Percentiles rank a stretch among this genome's conserved stretches.
phyloP scores from a whole-genome alignment of 2,888 invertebrate species.

The Trichogramma evanescens region DNA sequence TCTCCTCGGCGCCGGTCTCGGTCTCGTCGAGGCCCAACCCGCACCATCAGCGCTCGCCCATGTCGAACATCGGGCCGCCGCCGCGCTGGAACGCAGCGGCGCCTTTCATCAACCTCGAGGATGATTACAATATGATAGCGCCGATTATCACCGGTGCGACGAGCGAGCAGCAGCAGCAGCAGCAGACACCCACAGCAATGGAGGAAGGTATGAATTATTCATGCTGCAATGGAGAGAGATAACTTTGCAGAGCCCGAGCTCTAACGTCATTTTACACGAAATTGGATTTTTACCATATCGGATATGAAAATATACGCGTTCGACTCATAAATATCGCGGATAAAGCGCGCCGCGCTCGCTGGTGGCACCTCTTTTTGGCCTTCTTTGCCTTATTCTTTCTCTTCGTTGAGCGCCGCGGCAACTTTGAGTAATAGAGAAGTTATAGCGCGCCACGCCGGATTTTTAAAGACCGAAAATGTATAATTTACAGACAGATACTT shows the following conservation, averaged over 20 bases:
- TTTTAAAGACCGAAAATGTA: neutral
- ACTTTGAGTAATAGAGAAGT: conserved; percentile 14
- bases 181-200: conserved; percentile 35
- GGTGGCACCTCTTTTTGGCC: too few species aligned
- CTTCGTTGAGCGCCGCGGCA: neutral
- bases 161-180: conserved; percentile 31
- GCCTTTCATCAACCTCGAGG: conserved; percentile 82
- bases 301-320: conserved; percentile 17
- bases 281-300: conserved; percentile 17
- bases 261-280: conserved; percentile 11
- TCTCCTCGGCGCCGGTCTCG: conserved; percentile 59
- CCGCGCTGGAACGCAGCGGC: conserved; percentile 76
- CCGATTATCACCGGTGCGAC: conserved; percentile 57
- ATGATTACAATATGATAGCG: conserved; percentile 91
- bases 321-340: conserved; percentile 13
- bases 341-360: neutral
- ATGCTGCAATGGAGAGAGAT: neutral
- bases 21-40: conserved; percentile 65
- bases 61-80: conserved; percentile 47
- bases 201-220: conserved; percentile 39
- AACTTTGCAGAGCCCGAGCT: neutral
- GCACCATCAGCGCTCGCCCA: conserved; percentile 53
- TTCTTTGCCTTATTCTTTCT: neutral
- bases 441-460: neutral
- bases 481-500: conserved; percentile 49